A percentile compares a stretch with the other conserved stretches of the same genome.
phyloP scores from a whole-genome alignment of 2,888 invertebrate species.

The Cheilosia scutellata region DNA sequence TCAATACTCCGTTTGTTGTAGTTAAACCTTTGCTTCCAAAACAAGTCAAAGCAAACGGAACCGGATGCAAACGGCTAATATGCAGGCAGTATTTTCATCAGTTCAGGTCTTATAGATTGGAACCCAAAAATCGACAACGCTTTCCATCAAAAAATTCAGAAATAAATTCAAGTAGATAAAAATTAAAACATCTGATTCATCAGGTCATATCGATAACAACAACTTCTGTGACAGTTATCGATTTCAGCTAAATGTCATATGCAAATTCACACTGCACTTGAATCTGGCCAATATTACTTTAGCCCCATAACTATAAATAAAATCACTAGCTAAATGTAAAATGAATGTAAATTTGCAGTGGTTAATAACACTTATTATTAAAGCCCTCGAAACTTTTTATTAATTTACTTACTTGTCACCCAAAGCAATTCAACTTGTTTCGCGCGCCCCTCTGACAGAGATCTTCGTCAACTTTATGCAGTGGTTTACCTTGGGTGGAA shows the following conservation, averaged over 20 bases:
- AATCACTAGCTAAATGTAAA: not conserved
- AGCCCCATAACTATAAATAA: slow-evolving; percentile 13
- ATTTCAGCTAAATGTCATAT: not conserved
- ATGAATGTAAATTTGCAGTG: slow-evolving; percentile 7
- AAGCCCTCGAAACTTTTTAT: not conserved
- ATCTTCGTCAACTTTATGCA: slow-evolving; percentile 4
- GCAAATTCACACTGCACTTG: not conserved
- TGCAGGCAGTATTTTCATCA: too few relatives aligned
- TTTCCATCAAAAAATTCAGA: too few relatives aligned
- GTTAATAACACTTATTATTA: not conserved
- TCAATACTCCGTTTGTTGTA: too few relatives aligned
- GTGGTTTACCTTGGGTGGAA: slow-evolving; percentile 33
- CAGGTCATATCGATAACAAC: too few relatives aligned
- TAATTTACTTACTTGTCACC: slow-evolving; percentile 4
- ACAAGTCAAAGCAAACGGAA: too few relatives aligned
- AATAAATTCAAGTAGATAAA: too few relatives aligned
- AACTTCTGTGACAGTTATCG: too few relatives aligned
- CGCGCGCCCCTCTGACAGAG: not conserved
- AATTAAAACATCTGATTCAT: too few relatives aligned
- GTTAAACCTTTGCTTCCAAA: too few relatives aligned
- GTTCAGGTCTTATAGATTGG: too few relatives aligned
- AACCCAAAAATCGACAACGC: too few relatives aligned
- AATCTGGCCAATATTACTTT: not conserved
- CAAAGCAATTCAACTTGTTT: slow-evolving; percentile 14
- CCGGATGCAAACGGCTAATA: too few relatives aligned